Evolutionary conservation across 92 coral and sea anemone species (phyloP), one percentile per base, ranked within the genome.

Genomic region (Scolanthus callimorphus): DNA sequence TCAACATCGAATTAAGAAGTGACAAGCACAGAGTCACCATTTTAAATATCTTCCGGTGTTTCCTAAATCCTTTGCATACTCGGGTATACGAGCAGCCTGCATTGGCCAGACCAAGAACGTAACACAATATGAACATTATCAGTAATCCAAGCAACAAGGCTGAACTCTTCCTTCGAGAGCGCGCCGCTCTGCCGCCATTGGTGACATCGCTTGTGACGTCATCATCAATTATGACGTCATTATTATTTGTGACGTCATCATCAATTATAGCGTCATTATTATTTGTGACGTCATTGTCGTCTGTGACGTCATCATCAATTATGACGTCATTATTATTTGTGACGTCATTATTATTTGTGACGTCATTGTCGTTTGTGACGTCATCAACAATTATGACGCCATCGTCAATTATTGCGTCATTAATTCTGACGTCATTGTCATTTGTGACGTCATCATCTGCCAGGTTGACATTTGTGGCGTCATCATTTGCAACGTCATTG

Each of bases 1-100:
- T 46, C 4, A 46, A 6, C 19, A 20, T 6, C 12, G 22, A 9
- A 21, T 46, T 46, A 4, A 46, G 12, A 4, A 46, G 23, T 19
- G 8, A 9, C 52, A 46, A 4, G 17, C 8, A 9, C 4, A 46
- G 52, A 4, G 52, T 46, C 12, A 21, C 52, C 6, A 19, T 4
- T 19, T 46, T 46, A 19, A 46, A 19, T 46, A 4, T 46, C 19
- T 9, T 20, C 12, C 52, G 4, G 4, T 9, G 11, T 10, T 4
- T 10, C 6, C 23, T 20, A 4, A 46, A 4, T 4, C 23, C 17
- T 34, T 34, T 34, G 22, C 52, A 46, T 21, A 46, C 22, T 11
- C 4, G 22, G 17, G 52, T 46, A 21, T 6, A 46, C 52, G 52
- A 46, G 52, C 52, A 46, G 52, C 52, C 52, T 9, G 22, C 52